Evolutionary conservation across 2,113 vertebrate genomes (phyloP), one percentile per base, ranked within the genome.

Genomic region (Sorex fumeus): DNA sequence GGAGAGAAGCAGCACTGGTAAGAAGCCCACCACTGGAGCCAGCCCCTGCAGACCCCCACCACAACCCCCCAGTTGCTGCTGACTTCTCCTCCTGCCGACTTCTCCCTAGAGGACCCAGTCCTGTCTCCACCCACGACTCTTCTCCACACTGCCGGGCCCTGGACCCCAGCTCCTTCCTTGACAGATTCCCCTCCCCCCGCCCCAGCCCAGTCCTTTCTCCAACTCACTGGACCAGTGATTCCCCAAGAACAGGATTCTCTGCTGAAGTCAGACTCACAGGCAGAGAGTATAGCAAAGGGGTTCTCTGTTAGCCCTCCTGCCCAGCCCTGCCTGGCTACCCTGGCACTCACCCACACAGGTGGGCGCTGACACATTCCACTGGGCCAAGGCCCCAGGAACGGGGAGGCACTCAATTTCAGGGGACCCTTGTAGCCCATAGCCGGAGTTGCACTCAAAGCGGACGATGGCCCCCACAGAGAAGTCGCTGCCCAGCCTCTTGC

Each of bases 281-380:
- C 19, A 27, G 57, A 60, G 57, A 60, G 18, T 2, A 2, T 21
- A 23, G 30, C 64, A 60, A 21, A 30, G 32, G 32, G 43, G 0
- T 2, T 88, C 6, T 25, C 10, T 78, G 36, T 12, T 69, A 19
- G 13, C 72, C n/a, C 19, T 2, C 11, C 27, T 6, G 57, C 57
- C 18, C 57, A 60, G 18, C 34, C 23, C 2, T 19, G 32, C 10
- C 64, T 11, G 18, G 67, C 3, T 19, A 27, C 21, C 16, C 3
- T 36, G 18, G 15, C 7, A 97, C 98, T 92, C 98, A 99, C 99
- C 99, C 81, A 99, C 97, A 6, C 99, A 99, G 88, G 98, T 98
- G 87, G 99, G 99, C 0, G 99, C 98, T 0, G 99, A 99, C 71
- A 98, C 97, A 95, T 99, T 99, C 99, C 99, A 99, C 93, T 99